phyloP scores from a whole-genome alignment of 1,140 invertebrate genomes.

The Drosophila pseudoananassae region DNA sequence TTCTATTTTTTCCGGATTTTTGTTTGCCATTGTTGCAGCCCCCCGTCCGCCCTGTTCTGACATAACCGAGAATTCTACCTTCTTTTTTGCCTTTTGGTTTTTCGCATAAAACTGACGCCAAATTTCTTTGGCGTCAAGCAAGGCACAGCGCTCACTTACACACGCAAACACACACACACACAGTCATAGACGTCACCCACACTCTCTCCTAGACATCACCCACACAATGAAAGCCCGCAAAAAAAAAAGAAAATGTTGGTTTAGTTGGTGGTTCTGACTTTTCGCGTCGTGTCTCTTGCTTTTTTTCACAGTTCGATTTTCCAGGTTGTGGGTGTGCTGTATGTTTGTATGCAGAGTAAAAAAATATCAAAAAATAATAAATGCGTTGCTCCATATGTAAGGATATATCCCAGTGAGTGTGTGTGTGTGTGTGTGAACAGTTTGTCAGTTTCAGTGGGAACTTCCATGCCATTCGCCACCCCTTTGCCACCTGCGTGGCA shows the following conservation, averaged over 20 bases:
- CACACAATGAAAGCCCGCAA: conserved; percentile 7
- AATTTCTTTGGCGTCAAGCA: conserved; percentile 81
- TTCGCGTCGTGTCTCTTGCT: conserved; percentile 41
- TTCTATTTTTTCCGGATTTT: conserved; percentile 79
- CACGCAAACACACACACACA: conserved; percentile 12
- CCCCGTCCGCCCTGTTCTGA: background rate
- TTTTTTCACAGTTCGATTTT: conserved; percentile 62
- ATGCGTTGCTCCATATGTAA: conserved; percentile 48
- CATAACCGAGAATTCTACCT: conserved; percentile 28
- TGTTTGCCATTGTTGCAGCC: conserved; percentile 72
- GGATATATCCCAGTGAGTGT: background rate
- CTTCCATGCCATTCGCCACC: conserved; percentile 26
- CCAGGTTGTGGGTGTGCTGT: conserved; percentile 28
- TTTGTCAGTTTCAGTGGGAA: conserved; percentile 68
- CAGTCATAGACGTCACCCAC: conserved; percentile 23
- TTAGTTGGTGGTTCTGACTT: conserved; percentile 61
- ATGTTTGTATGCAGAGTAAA: conserved; percentile 25
- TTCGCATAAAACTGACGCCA: conserved; percentile 77
- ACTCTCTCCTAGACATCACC: conserved; percentile 36
- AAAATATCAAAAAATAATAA: conserved; percentile 77
- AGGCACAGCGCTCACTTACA: conserved; percentile 43
- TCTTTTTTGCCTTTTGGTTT: conserved; percentile 41
- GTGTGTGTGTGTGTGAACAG: conserved; percentile 44
- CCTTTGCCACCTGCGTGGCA: conserved; percentile 54
- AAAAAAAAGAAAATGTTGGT: conserved; percentile 41